Base-by-base conservation (phyloP, 1,140 invertebrate genomes). In the Drosophila busckii region DNA sequence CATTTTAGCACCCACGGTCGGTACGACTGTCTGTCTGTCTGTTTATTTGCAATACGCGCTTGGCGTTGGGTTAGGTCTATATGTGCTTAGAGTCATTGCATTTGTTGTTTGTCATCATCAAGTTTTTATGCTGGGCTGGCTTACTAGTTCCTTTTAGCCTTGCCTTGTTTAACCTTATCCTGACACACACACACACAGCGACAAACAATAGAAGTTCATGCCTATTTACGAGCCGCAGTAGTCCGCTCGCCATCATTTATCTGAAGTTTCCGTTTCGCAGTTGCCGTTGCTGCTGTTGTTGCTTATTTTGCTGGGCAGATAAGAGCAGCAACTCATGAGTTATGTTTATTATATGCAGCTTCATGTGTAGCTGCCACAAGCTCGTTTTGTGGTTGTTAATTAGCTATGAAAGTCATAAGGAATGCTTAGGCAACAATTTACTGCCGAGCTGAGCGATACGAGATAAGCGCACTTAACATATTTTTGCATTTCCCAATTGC, bases 121-220 rank as follows among this genome's bases (percentile, higher is more conserved):
- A 83, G 58, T 68, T 82, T 82, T 75, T 75, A n/a, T n/a, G n/a
- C n/a, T 80, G 75, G 54, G 54, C n/a, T n/a, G 52, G 50, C 53
- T 35, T 15, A 13, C 12, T 22, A 37, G 44, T 53, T 64, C 17
- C 49, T 38, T 55, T 29, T n/a, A n/a, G 31, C 31, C 62, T 44
- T 28, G 17, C 12, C 31, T 42, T 56, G 55, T n/a, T n/a, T n/a
- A n/a, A n/a, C 32, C 52, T 71, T 78, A 52, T 68, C 61, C 50
- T 41, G 31, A 19, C 28, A 8, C n/a, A 23, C 22, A 16, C 25
- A 37, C 59, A 40, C 9, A 4, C 37, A 17, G n/a, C 10, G n/a
- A 26, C 25, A 41, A 20, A 67, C 70, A 67, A 71, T 55, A 28
- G 44, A 55, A 56, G 54, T 58, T 73, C 46, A 73, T 55, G 68